Evolutionary conservation across 2,797 vertebrate genomes (phyloP), one percentile per base, ranked within the genome.

Genomic region (Pempheris klunzingeri): DNA sequence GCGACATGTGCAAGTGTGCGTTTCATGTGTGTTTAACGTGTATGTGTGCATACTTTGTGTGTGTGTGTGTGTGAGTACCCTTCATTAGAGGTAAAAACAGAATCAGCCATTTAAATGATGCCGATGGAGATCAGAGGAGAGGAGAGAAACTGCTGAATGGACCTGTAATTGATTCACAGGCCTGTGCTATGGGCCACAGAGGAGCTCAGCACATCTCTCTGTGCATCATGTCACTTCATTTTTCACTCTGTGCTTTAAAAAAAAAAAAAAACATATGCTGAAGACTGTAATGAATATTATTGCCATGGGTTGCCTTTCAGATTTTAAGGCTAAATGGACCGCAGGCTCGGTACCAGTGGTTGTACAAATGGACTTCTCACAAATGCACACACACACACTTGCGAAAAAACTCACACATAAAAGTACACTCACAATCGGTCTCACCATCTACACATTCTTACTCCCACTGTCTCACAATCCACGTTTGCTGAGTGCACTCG

Each of bases 21-120:
- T 83, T 88, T 84, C 61, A 50, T 83, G 85, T 79, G 91, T 80
- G 81, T 52, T 58, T 73, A 39, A 63, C 44, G 34, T 12, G 67
- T 24, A 36, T 12, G 68, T 44, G 71, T 34, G 18, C 11, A 18
- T 13, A 11, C 30, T 47, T 24, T 26, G 47, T 30, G 43, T 43
- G 39, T n/a, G 30, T 73, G 55, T 70, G 47, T 53, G 67, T 36
- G 69, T 81, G 71, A 63, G 77, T 87, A 87, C 77, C 86, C 90
- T 91, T 91, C 90, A 88, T 92, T 88, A 88, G 87, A 84, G 84
- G 88, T 77, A 88, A 79, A 88, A 88, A 84, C 30, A 18, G 64
- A 90, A 90, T 90, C 84, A 85, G 87, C 87, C 82, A 88, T 92
- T 89, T 87, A 91, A 92, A 90, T 83, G 83, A 90, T 85, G 90